Percentiles rank a stretch among this genome's conserved stretches.
These are phyloP conservation scores for Cheilosia urbana DNA, from an alignment of 2,888 invertebrate genomes.

Conservation along the genomic window DNA sequence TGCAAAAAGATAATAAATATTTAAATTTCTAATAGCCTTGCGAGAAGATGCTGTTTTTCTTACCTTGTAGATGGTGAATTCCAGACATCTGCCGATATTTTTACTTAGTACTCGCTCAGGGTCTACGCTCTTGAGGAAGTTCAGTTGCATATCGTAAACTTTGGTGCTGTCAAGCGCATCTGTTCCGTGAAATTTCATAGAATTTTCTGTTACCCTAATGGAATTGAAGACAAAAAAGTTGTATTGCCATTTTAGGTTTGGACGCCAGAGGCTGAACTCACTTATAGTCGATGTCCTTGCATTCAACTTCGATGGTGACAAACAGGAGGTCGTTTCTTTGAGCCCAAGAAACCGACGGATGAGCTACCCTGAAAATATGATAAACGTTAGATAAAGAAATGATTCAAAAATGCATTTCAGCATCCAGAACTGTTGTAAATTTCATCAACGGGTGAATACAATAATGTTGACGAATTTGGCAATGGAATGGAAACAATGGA, in stretches of 20 bases:
- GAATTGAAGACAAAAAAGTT: conserved; percentile 1
- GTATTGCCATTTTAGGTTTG: not conserved
- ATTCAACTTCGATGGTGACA: conserved; percentile 95
- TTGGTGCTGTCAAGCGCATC: conserved; percentile 92
- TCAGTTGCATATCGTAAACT: conserved; percentile 94
- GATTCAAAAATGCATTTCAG: too few species aligned
- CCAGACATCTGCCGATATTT: conserved; percentile 90
- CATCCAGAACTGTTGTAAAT: too few species aligned
- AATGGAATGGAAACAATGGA: too few species aligned
- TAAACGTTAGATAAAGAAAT: too few species aligned
- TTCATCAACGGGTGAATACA: too few species aligned
- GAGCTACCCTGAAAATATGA: conserved; percentile 80
- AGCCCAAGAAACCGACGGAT: conserved; percentile 97
- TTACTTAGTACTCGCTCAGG: conserved; percentile 90
- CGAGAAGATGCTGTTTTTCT: not conserved
- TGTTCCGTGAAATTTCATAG: conserved; percentile 92
- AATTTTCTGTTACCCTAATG: conserved; percentile 88
- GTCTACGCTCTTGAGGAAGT: conserved; percentile 92
- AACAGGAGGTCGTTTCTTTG: conserved; percentile 93
- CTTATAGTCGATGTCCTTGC: conserved; percentile 92
- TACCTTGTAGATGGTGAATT: conserved; percentile 89
- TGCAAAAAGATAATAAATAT: conserved; percentile 5
- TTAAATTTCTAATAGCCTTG: too few species aligned
- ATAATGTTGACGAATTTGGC: too few species aligned
- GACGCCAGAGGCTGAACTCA: conserved; percentile 84